Conservation (phyloP, 2,888 invertebrate genomes). For the Beris chalybata region DNA sequence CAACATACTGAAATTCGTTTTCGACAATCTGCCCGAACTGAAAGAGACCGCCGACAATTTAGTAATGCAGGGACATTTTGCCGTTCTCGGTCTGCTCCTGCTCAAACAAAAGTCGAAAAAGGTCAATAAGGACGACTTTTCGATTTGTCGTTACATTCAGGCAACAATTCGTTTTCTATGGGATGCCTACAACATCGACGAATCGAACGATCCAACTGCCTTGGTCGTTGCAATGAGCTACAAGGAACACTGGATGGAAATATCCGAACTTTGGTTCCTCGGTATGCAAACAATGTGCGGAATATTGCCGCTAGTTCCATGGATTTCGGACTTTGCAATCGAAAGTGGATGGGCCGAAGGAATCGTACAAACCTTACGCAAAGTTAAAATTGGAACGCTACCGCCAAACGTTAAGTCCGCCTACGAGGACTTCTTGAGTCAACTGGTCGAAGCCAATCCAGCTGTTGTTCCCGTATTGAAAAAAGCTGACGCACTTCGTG, state of each 20-base stretch:
- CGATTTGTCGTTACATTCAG: slow-evolving; percentile 86
- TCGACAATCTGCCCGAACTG: slow-evolving; percentile 80
- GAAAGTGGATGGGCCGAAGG: slow-evolving; percentile 95
- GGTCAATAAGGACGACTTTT: slow-evolving; percentile 84
- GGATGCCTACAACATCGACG: slow-evolving; percentile 90
- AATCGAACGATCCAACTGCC: slow-evolving; percentile 79
- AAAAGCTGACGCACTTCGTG: slow-evolving; percentile 78
- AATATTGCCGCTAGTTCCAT: slow-evolving; percentile 77
- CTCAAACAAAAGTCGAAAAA: slow-evolving; percentile 81
- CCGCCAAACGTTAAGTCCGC: slow-evolving; percentile 85
- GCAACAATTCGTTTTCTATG: slow-evolving; percentile 87
- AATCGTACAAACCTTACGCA: slow-evolving; percentile 77
- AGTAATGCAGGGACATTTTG: slow-evolving; percentile 81
- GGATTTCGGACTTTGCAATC: slow-evolving; percentile 88
- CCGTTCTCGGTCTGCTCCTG: slow-evolving; percentile 78
- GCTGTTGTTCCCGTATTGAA: slow-evolving; percentile 75
- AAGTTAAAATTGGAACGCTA: slow-evolving; percentile 80
- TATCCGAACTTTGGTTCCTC: slow-evolving; percentile 89
- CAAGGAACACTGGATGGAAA: slow-evolving; percentile 85
- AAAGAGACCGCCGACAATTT: slow-evolving; percentile 83
- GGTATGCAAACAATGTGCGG: slow-evolving; percentile 92
- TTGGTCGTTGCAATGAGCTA: slow-evolving; percentile 83
- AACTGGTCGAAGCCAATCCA: slow-evolving; percentile 78
- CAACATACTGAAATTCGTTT: slow-evolving; percentile 80
- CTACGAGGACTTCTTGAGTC: slow-evolving; percentile 86